phyloP scores from a whole-genome alignment of 2,113 vertebrate species.

The Prietella phreatophila region DNA sequence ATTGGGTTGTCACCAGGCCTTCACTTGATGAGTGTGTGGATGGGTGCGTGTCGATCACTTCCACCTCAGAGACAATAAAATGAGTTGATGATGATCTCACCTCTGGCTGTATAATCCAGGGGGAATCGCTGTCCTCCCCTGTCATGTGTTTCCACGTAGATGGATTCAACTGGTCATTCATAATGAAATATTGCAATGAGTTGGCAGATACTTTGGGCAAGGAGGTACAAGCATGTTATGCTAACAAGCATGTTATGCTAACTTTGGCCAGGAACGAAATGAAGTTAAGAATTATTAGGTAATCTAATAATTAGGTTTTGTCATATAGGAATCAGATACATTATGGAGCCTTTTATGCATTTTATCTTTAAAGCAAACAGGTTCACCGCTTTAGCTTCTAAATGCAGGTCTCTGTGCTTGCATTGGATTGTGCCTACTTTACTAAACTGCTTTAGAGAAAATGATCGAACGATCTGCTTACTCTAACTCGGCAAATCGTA shows the following conservation, averaged over 20 bases:
- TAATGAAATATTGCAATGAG: neutral
- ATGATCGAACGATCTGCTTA: neutral
- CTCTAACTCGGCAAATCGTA: neutral
- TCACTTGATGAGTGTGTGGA: neutral
- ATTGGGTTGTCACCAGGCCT: conserved; percentile 17
- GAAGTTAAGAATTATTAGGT: neutral
- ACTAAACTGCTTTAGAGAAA: neutral
- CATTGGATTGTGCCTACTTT: neutral
- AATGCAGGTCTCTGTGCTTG: neutral
- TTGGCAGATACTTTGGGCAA: neutral
- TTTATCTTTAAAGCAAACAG: no score
- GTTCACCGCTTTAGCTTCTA: neutral
- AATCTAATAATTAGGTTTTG: neutral
- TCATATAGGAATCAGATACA: neutral
- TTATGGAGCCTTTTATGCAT: neutral
- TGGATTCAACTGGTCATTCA: neutral
- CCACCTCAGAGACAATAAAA: conserved; percentile 9
- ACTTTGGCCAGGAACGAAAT: no score
- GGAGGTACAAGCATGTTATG: no score
- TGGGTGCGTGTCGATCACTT: conserved; percentile 8
- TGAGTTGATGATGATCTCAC: neutral
- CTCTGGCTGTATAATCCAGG: neutral
- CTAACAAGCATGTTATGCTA: no score
- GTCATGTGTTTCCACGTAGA: neutral
- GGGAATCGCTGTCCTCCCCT: neutral